Percentiles rank a stretch among this genome's conserved stretches.
Evolutionary conservation across 2,797 vertebrate species (phyloP).

Genomic region (Limosa lapponica): DNA sequence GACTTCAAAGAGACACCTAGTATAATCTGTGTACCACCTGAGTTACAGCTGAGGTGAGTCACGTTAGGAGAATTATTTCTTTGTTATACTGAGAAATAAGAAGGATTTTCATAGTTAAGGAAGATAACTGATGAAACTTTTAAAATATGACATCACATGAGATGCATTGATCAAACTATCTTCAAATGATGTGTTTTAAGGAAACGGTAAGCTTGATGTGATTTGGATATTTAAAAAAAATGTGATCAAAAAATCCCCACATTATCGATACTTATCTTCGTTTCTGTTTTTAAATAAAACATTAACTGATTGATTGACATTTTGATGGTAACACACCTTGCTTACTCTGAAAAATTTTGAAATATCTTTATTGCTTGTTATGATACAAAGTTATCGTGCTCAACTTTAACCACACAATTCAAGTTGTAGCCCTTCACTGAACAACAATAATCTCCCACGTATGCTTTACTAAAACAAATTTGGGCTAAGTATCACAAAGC

Average conservation of each 20-base stretch:
- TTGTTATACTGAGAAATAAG: background rate
- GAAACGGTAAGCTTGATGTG: background rate
- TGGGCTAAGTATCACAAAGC: background rate
- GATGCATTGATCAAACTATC: background rate
- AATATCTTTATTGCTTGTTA: background rate
- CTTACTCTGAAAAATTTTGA: background rate
- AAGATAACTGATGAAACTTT: background rate
- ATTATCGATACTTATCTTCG: rapidly evolving
- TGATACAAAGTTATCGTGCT: background rate
- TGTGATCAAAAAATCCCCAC: background rate
- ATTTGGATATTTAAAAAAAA: background rate
- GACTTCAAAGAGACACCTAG: background rate
- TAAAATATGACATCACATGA: background rate
- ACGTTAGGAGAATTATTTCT: background rate
- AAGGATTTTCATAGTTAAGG: background rate
- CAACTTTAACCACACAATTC: background rate
- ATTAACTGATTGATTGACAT: background rate
- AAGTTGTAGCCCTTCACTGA: background rate
- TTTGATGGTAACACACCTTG: background rate
- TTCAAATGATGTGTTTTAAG: background rate
- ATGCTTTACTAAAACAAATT: background rate
- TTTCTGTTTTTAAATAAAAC: background rate
- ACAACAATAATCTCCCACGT: background rate
- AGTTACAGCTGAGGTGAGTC: background rate
- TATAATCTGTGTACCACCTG: background rate